Evolutionary conservation across 1,140 invertebrate genomes (phyloP).

Genomic region (Hydropsyche tenuis): DNA sequence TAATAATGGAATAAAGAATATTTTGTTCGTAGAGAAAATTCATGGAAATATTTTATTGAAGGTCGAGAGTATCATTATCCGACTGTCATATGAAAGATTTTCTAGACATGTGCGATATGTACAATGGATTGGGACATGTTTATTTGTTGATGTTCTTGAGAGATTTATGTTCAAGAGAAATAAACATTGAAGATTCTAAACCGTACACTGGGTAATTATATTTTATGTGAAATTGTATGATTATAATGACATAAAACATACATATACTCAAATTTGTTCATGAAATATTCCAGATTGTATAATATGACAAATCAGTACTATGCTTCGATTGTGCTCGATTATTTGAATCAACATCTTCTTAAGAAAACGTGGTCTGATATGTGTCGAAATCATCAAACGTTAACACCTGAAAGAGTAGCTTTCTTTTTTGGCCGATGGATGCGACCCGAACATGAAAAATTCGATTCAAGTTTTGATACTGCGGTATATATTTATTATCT

Average conservation of each 20-base stretch:
- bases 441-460: constrained; percentile 62
- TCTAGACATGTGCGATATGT: constrained; percentile 18
- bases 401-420: constrained; percentile 64
- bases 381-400: constrained; percentile 55
- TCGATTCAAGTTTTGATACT: constrained; percentile 54
- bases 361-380: constrained; percentile 59
- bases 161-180: constrained; percentile 11
- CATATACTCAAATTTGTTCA: too few species aligned
- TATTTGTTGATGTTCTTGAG: constrained; percentile 38
- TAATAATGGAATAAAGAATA: background rate
- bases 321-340: constrained; percentile 63
- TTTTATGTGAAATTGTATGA: background rate
- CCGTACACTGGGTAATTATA: constrained; percentile 3
- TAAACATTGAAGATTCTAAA: background rate
- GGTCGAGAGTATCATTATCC: background rate
- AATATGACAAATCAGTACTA: constrained; percentile 71
- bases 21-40: too few species aligned
- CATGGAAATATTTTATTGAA: too few species aligned
- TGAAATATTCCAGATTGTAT: constrained; percentile 57
- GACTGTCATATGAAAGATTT: constrained; percentile 35
- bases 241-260: background rate
- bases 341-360: constrained; percentile 61
- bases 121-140: constrained; percentile 34
- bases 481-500: constrained; percentile 44
- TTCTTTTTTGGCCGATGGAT: constrained; percentile 70